Base-by-base conservation (phyloP, 2,113 vertebrate genomes). In the Grantiella picta region DNA sequence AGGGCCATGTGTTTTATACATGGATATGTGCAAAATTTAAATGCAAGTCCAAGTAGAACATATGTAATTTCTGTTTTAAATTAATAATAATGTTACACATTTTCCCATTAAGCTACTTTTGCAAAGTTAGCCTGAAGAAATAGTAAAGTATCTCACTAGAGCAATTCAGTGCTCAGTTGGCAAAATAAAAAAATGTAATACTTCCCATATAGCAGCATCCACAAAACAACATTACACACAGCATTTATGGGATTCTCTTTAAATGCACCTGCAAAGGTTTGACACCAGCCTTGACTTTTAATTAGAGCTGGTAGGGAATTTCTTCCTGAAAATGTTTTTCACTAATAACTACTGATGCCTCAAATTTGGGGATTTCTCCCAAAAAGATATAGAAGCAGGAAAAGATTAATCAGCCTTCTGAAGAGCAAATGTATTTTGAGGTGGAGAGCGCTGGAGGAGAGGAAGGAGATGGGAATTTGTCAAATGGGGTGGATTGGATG, bases 91-190 rank as follows among this genome's bases (percentile, higher is more conserved):
- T 63, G 27, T 76, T 91, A 56, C 27, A 86, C 25, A 56, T 90
- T 92, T 92, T 90, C 24, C 47, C 60, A 59, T 95, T 90, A 86
- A 94, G 60, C 22, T 81, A 47, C 44, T 31, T 93, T 92, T 82
- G 29, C 54, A 64, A 89, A 77, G 59, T 70, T 94, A 80, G 42
- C 79, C 82, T 73, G 45, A 88, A 88, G 90, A 94, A 93, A 66
- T 28, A 66, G 54, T 45, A 65, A 82, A 82, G 16, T 88, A 36
- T 60, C 72, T 92, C 52, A 86, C 38, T 40, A 94, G 64, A 82
- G 59, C 54, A 81, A 73, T 86, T 86, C 59, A 75, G n/a, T 56
- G 47, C 60, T 78, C 82, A 90, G 52, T 7, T 90, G 85, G 81
- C 56, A 88, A 90, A 95, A 86, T 18, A 88, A 56, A 70, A 16